phyloP scores from a whole-genome alignment of 2,797 vertebrate species.

The Enteromius unitaeniatus region DNA sequence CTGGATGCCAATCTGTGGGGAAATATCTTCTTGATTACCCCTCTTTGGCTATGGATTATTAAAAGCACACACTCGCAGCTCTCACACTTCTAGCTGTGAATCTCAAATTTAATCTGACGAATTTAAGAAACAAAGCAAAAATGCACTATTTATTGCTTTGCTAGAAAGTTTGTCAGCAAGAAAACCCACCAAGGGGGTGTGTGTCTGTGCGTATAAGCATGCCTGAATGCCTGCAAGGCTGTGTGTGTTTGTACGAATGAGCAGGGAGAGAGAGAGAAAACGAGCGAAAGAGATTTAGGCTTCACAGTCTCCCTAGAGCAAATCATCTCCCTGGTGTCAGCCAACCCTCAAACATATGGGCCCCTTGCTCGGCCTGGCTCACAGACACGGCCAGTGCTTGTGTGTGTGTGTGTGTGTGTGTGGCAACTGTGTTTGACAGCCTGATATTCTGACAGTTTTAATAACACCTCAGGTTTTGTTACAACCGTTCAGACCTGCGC shows the following conservation, averaged over 20 bases:
- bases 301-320: conserved; percentile 47
- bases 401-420: conserved; percentile 34
- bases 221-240: conserved; percentile 34
- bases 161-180: conserved; percentile 27
- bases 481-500: conserved; percentile 47
- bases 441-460: conserved; percentile 60
- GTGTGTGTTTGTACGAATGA: conserved; percentile 20
- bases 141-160: conserved; percentile 16
- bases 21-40: conserved; percentile 76
- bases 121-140: conserved; percentile 29
- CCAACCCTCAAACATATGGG: conserved; percentile 55
- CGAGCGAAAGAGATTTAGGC: conserved; percentile 11
- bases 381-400: conserved; percentile 16
- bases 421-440: conserved; percentile 51
- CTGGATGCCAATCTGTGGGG: conserved; percentile 71
- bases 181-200: conserved; percentile 6
- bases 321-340: conserved; percentile 53
- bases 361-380: conserved; percentile 33
- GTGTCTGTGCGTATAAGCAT: conserved; percentile 34
- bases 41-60: conserved; percentile 69
- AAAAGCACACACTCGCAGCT: conserved; percentile 53
- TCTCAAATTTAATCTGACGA: conserved; percentile 1
- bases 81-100: conserved; percentile 19
- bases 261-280: background rate
- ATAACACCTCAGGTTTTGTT: conserved; percentile 62